These are phyloP conservation scores for Drosophila gaucha DNA, from an alignment of 2,888 invertebrate species.

Conservation along the genomic window DNA sequence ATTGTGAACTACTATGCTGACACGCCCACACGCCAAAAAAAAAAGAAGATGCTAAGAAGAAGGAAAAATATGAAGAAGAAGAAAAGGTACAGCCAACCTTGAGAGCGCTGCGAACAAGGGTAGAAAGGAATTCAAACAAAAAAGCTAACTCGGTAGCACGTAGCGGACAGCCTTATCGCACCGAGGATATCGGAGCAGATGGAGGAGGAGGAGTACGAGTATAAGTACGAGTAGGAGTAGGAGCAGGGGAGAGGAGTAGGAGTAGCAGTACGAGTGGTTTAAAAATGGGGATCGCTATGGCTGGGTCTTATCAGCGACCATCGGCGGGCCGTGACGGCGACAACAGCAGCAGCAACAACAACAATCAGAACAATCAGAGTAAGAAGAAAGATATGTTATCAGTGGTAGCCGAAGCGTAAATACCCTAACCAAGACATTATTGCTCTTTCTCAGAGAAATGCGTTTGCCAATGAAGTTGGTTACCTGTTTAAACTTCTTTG, in stretches of 20 bases:
- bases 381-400: background rate
- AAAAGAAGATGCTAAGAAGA: background rate
- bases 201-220: slow-evolving; percentile 1
- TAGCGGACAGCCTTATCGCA: slow-evolving; percentile 58
- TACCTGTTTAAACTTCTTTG: no score
- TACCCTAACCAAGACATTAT: background rate
- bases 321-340: slow-evolving; percentile 74
- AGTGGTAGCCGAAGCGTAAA: background rate
- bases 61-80: background rate
- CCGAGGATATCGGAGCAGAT: slow-evolving; percentile 52
- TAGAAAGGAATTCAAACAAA: slow-evolving; percentile 30
- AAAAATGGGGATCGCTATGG: slow-evolving; percentile 27
- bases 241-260: slow-evolving; percentile 3
- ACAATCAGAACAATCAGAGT: slow-evolving; percentile 49
- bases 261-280: background rate
- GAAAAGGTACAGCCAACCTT: slow-evolving; percentile 16
- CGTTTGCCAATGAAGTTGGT: background rate
- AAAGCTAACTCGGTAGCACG: slow-evolving; percentile 66
- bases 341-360: slow-evolving; percentile 33
- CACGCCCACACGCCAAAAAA: slow-evolving; percentile 36
- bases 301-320: slow-evolving; percentile 63
- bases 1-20: slow-evolving; percentile 28
- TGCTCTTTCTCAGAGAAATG: background rate
- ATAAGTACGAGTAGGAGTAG: slow-evolving; percentile 2
- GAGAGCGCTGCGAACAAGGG: background rate